These are phyloP conservation scores for Spodoptera frugiperda DNA, from an alignment of 1,140 invertebrate genomes.

Conservation along the genomic window DNA sequence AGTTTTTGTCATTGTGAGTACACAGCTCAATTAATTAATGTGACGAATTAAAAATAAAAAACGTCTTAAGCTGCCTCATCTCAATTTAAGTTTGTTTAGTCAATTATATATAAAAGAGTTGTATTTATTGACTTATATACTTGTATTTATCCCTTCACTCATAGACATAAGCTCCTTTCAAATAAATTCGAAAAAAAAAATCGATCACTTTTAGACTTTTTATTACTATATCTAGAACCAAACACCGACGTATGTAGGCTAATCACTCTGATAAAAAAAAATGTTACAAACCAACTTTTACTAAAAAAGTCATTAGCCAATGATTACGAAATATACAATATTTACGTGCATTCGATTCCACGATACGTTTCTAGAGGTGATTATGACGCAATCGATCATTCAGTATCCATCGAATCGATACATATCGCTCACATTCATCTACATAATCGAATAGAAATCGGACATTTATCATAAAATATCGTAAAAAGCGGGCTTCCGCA, in stretches of 20 bases:
- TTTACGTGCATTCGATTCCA: constrained; percentile 35
- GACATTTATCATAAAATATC: constrained; percentile 68
- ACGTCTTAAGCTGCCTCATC: too few relatives aligned
- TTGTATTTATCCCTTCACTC: too few relatives aligned
- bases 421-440: constrained; percentile 70
- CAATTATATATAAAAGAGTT: too few relatives aligned
- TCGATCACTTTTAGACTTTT: too few relatives aligned
- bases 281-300: constrained; percentile 3
- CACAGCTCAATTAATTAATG: background rate
- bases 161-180: too few relatives aligned
- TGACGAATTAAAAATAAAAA: background rate
- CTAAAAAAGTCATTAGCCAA: constrained; percentile 38
- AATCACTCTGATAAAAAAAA: background rate
- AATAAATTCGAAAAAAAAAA: too few relatives aligned
- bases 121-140: too few relatives aligned
- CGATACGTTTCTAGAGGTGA: constrained; percentile 52
- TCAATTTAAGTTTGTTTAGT: too few relatives aligned
- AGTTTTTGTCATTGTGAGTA: background rate
- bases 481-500: constrained; percentile 56
- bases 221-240: too few relatives aligned
- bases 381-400: constrained; percentile 70
- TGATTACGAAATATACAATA: constrained; percentile 50
- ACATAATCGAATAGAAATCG: constrained; percentile 76
- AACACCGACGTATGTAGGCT: too few relatives aligned
- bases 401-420: constrained; percentile 54